Base-by-base conservation (phyloP, 2,113 vertebrate genomes). In the Labeo catla region DNA sequence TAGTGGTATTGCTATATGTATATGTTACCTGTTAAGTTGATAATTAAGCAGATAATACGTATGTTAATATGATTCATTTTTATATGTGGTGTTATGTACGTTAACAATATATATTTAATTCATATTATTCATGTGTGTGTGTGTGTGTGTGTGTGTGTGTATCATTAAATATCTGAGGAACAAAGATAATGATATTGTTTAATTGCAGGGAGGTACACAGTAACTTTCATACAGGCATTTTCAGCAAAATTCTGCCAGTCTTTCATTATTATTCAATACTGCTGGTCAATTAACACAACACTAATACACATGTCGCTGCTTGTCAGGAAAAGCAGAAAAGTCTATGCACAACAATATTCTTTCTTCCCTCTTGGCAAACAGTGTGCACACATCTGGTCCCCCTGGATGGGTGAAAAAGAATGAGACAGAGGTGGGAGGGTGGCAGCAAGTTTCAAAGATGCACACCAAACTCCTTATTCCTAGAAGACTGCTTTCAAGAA, bases 401-500 rank as follows among this genome's bases (percentile, higher is more conserved):
- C 23, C 43, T 34, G 72, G 66, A 57, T 57, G 28, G 10, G 15
- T 59, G 65, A 61, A 59, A 66, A 79, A 80, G 36, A 86, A 52
- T 52, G 19, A 52, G 78, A 54, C 16, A 12, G 74, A 78, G 11
- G 4, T 39, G 39, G 23, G 52, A 34, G 39, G 28, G 86, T 43
- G 72, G 10, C 36, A 74, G 68, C 15, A 76, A 79, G 89, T 57
- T 79, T 79, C 49, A 28, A 84, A 12, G 10, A 83, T 86, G 81
- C 63, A 23, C 73, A 83, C 84, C 76, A 83, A 76, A 45, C 74
- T 76, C 34, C 54, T 86, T 76, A 79, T 86, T 86, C 80, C 74
- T 88, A 57, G 80, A 86, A 78, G 79, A 88, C 65, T 45, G 61
- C 63, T 83, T 80, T 86, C 72, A 12, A 86, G 87, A 85, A 86